Evolutionary conservation across 2,113 vertebrate species (phyloP), one percentile per base, ranked within the genome.

Genomic region (Pipra filicauda): DNA sequence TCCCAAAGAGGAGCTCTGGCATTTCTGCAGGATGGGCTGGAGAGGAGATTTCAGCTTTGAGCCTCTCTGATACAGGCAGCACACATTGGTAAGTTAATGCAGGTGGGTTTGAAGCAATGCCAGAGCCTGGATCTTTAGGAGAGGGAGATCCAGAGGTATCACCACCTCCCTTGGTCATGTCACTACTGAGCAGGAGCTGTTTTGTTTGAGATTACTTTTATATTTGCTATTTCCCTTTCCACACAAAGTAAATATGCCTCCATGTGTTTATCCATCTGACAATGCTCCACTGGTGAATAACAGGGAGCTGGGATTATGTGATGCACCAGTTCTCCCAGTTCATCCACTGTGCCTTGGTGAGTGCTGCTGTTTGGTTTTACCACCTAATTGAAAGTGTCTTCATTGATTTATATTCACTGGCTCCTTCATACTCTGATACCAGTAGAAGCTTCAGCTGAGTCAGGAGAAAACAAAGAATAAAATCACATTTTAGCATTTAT

Each of bases 1-100:
- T 48, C 2, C 0, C 1, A 0, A 20, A 41, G 9, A 57, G 33
- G 17, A 48, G 49, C 70, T 66, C 78, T 33, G 24, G 17, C 14
- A 43, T 41, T 19, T 13, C 75, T 41, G 22, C 37, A 14, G 54
- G 33, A 4, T 7, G 58, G n/a, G 12, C n/a, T 18, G 67, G 26
- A 37, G 54, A 2, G 58, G 58, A 21, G 28, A 65, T 51, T 24
- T 4, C 72, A 37, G n/a, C 57, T 37, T 6, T 6, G 69, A 77
- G 54, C 28, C 37, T 2, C 35, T 76, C 22, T 31, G 9, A 1
- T 2, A 13, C 21, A 41, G 12, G 57, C 30, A 44, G 41, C 13
- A 65, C 15, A 44, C 18, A 3, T 15, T 33, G 43, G 3, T 9
- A 48, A n/a, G 54, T 18, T 35, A 20, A 28, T 7, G 21, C 11